phyloP scores from a whole-genome alignment of 2,888 invertebrate species.

The Archaeoteleia sp. region DNA sequence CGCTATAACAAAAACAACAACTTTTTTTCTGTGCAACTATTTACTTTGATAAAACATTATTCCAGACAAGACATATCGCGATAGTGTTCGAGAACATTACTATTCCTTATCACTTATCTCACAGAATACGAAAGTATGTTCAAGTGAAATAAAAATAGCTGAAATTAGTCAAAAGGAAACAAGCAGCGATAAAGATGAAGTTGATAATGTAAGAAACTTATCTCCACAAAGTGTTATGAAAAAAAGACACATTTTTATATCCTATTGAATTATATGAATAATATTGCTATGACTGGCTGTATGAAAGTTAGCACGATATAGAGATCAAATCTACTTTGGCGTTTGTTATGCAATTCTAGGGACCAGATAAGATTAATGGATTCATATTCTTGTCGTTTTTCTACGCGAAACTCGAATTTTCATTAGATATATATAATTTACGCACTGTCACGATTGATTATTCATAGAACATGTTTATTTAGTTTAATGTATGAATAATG shows the following conservation, averaged over 20 bases:
- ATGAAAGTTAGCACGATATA: constrained; percentile 33
- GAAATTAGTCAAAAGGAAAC: no score
- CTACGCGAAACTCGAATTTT: constrained; percentile 42
- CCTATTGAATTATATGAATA: constrained; percentile 23
- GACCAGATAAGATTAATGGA: constrained; percentile 48
- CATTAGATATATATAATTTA: constrained; percentile 43
- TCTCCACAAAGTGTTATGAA: not conserved
- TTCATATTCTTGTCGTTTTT: constrained; percentile 45
- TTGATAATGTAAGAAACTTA: no score
- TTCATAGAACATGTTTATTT: constrained; percentile 18
- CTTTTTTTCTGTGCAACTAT: no score
- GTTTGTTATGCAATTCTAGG: constrained; percentile 41
- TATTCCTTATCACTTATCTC: no score
- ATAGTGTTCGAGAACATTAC: no score
- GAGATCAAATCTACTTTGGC: constrained; percentile 31
- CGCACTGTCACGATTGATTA: constrained; percentile 28
- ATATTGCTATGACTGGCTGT: constrained; percentile 25
- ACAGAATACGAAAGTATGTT: no score
- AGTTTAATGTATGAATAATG: constrained; percentile 33
- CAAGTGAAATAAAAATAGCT: no score
- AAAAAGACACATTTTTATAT: no score
- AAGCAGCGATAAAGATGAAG: no score
- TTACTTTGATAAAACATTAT: no score
- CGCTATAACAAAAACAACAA: no score
- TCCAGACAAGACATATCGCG: no score